These are phyloP conservation scores for Acanthosepion esculentum DNA, from an alignment of 2,888 invertebrate species.

Conservation along the genomic window DNA sequence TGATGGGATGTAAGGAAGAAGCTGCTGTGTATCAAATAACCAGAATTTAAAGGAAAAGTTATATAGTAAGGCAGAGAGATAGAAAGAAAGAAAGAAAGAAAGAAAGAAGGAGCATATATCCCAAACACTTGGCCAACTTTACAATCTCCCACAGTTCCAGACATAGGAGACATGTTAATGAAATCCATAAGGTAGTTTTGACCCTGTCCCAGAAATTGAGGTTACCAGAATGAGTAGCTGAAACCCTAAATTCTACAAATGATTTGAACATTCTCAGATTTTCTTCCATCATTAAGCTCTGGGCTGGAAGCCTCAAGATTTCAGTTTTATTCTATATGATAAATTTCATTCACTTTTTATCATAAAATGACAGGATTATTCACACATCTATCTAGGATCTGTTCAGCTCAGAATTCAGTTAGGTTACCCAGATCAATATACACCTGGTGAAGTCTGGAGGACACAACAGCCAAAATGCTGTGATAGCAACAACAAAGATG, in stretches of 20 bases:
- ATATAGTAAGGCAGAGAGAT: neutral
- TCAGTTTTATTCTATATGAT: neutral
- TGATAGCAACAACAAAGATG: no score
- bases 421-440: no score
- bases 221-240: neutral
- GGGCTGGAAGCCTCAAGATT: neutral
- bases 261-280: neutral
- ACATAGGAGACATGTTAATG: neutral
- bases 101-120: neutral
- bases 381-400: no score
- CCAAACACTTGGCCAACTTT: neutral
- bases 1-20: neutral
- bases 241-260: neutral
- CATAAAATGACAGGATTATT: no score
- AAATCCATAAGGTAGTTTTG: neutral
- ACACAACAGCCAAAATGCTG: no score
- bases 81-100: neutral
- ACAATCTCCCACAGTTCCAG: neutral
- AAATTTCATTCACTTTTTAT: no score
- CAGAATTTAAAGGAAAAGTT: neutral
- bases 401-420: no score
- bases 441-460: no score
- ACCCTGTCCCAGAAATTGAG: neutral
- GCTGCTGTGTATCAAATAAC: neutral
- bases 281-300: neutral